phyloP scores from a whole-genome alignment of 2,797 vertebrate genomes.

The Pseudopleuronectes americanus region DNA sequence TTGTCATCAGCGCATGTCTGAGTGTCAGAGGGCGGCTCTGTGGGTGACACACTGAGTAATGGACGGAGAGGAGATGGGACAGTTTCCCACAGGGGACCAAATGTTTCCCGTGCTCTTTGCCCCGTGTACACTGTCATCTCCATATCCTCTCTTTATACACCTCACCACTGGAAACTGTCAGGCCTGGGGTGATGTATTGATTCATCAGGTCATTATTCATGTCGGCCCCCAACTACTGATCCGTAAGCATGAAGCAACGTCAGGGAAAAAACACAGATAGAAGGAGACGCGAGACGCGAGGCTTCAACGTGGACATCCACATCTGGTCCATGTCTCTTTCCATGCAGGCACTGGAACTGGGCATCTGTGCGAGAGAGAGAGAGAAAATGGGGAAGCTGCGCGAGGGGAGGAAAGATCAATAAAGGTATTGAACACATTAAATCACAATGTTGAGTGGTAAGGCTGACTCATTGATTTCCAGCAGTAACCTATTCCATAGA shows the following conservation, averaged over 20 bases:
- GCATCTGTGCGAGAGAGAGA: neutral
- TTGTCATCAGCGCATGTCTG: constrained; percentile 23
- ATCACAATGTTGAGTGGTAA: constrained; percentile 63
- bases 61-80: constrained; percentile 47
- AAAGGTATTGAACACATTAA: constrained; percentile 59
- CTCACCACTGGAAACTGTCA: constrained; percentile 49
- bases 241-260: constrained; percentile 3
- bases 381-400: neutral
- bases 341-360: constrained; percentile 4
- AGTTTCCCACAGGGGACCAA: constrained; percentile 54
- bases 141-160: constrained; percentile 66
- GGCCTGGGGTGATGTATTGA: constrained; percentile 34
- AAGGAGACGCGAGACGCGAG: neutral
- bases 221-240: constrained; percentile 27
- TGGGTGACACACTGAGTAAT: constrained; percentile 68
- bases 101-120: constrained; percentile 56
- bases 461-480: constrained; percentile 67
- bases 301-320: neutral
- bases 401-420: constrained; percentile 52
- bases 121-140: constrained; percentile 42
- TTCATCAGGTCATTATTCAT: constrained; percentile 45
- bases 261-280: constrained; percentile 11
- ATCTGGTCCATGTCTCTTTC: constrained; percentile 26
- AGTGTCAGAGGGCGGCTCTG: constrained; percentile 35
- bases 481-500: constrained; percentile 48